phyloP scores from a whole-genome alignment of 2,113 vertebrate genomes.

The Kryptolebias marmoratus region DNA sequence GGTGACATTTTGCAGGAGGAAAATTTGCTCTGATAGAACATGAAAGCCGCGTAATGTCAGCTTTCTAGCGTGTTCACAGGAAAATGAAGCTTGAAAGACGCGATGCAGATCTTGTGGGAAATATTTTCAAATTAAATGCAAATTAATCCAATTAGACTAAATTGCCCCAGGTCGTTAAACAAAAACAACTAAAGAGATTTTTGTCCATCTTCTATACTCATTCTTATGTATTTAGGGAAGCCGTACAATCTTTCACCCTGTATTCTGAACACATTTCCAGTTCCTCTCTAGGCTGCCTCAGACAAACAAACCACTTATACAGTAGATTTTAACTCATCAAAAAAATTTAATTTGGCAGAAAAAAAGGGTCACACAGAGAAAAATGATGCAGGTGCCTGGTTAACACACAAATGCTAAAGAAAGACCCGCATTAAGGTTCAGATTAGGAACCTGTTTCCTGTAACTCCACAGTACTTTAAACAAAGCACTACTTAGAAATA shows the following conservation, averaged over 20 bases:
- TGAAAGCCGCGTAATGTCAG: not conserved
- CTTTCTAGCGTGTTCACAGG: not conserved
- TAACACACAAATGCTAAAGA: no score
- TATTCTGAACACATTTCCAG: no score
- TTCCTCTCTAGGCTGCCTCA: no score
- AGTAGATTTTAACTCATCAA: not conserved
- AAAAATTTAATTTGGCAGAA: not conserved
- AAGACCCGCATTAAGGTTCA: no score
- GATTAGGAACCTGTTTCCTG: no score
- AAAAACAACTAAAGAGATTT: no score
- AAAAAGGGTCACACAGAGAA: not conserved
- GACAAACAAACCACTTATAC: not conserved
- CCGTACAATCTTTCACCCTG: no score
- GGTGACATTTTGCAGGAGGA: constrained; percentile 5
- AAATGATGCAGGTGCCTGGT: not conserved
- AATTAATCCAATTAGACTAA: not conserved
- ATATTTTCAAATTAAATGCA: not conserved
- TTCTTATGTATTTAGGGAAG: no score
- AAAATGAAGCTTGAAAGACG: not conserved
- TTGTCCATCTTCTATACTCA: no score
- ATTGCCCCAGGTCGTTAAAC: no score
- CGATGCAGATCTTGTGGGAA: not conserved
- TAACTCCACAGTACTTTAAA: no score
- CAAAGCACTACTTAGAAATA: no score
- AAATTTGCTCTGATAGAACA: not conserved